Percentiles rank a stretch among this genome's conserved stretches.
phyloP scores from a whole-genome alignment of 1,140 invertebrate species.

The Batillaria attramentaria region DNA sequence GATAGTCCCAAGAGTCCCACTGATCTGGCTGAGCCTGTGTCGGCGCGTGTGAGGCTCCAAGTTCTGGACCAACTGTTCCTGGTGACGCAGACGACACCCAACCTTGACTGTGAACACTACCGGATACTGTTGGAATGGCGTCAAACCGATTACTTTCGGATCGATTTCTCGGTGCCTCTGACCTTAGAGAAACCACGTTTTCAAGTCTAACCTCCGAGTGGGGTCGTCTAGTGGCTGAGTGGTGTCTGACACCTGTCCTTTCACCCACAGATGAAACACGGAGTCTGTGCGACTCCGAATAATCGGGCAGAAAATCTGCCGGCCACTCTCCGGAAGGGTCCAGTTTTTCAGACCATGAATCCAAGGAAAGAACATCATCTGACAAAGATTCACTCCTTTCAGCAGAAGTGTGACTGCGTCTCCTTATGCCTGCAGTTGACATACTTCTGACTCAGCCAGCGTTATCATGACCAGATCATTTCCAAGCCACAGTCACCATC shows the following conservation, averaged over 20 bases:
- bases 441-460: not conserved
- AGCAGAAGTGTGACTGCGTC: not conserved
- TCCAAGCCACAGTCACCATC: not conserved
- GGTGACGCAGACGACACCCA: not conserved
- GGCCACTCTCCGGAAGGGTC: conserved; percentile 9
- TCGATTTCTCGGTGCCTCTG: conserved; percentile 24
- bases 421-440: conserved; percentile 16
- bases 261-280: conserved; percentile 1
- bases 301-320: not conserved
- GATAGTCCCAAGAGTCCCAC: too few relatives aligned
- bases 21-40: too few relatives aligned
- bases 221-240: not conserved
- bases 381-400: conserved; percentile 32
- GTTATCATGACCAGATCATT: not conserved
- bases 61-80: conserved; percentile 1
- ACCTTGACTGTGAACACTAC: not conserved
- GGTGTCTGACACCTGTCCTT: not conserved
- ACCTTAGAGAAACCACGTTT: not conserved
- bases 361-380: conserved; percentile 50
- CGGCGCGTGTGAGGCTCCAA: conserved; percentile 18
- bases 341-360: conserved; percentile 52
- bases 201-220: conserved; percentile 14
- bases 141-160: not conserved
- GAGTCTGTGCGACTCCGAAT: not conserved
- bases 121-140: conserved; percentile 12